Base-by-base conservation (phyloP, 2,113 vertebrate species). In the Garra rufa region DNA sequence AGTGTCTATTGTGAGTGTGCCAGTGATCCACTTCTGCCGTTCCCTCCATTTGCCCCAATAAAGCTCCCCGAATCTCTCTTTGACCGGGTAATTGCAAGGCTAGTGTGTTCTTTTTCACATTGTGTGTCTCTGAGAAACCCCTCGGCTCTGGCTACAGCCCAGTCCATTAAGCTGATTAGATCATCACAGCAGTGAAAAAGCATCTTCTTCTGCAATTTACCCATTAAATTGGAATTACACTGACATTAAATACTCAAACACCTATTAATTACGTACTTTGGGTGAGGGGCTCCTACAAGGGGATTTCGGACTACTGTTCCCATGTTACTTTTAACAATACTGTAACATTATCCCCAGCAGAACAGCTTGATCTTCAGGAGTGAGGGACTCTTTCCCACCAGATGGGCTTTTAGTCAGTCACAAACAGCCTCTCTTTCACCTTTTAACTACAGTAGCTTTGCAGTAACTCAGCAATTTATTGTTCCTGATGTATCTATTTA, bases 291-390 rank as follows among this genome's bases (percentile, higher is more conserved):
- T 70, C 15, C 19, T 41, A 41, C 41, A 21, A 19, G 17, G 24
- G 10, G 78, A 50, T 65, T 81, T 67, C 10, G 10, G 24, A 19
- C n/a, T 30, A 48, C 28, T 21, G 17, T 67, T 79, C 59, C 59
- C 57, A 63, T 79, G 34, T 86, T 76, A 88, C 84, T 87, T 52
- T 85, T 59, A 46, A 85, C 67, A 84, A 67, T 77, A 77, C 75
- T 86, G 90, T 91, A 91, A 91, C 84, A 84, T n/a, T 85, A 90
- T 82, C 88, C 90, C 48, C 88, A 70, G 92, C 89, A 87, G 83
- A 89, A 90, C 85, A 90, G 81, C 59, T 70, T 83, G 88, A 88
- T 91, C 28, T 83, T 70, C 76, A 65, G 70, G 81, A 15, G 83
- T 63, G 81, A 76, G 28, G 41, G 24, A 81, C 83, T 57, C 81